phyloP scores from a whole-genome alignment of 2,888 invertebrate genomes.

The Agrotis exclamationis region DNA sequence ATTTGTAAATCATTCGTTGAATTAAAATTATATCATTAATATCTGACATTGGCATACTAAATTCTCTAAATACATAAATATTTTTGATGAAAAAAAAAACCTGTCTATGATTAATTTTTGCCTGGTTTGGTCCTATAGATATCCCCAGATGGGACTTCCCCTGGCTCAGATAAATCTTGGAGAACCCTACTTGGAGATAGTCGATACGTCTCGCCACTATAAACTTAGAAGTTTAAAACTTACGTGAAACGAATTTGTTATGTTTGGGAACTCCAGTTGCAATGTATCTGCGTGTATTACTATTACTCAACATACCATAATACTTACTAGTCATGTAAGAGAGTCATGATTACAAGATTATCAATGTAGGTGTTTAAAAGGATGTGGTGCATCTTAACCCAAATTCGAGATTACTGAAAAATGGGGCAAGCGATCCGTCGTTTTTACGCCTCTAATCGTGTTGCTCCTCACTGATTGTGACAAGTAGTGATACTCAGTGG shows the following conservation, averaged over 20 bases:
- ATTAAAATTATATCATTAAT: slow-evolving; percentile 49
- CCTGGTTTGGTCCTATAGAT: neutral
- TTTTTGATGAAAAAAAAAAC: no score
- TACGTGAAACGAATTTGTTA: slow-evolving; percentile 23
- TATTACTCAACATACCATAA: neutral
- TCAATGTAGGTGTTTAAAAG: neutral
- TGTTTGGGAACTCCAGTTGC: neutral
- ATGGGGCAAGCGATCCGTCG: neutral
- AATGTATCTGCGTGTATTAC: neutral
- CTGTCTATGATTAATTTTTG: slow-evolving; percentile 9
- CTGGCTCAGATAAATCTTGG: neutral
- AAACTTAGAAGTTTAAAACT: slow-evolving; percentile 31
- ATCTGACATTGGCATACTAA: slow-evolving; percentile 1
- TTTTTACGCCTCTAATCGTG: neutral
- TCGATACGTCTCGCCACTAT: slow-evolving; percentile 45
- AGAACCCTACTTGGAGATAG: slow-evolving; percentile 34
- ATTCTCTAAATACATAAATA: slow-evolving; percentile 2
- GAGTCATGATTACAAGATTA: neutral
- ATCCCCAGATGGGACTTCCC: neutral
- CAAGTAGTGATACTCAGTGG: slow-evolving; percentile 1
- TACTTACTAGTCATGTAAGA: neutral
- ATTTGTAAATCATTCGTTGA: slow-evolving; percentile 37
- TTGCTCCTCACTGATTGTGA: neutral
- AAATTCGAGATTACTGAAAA: slow-evolving; percentile 1
- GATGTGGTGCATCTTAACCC: neutral